A percentile compares a stretch with the other conserved stretches of the same genome.
phyloP scores from a whole-genome alignment of 2,113 vertebrate species.

The Danionella cerebrum region DNA sequence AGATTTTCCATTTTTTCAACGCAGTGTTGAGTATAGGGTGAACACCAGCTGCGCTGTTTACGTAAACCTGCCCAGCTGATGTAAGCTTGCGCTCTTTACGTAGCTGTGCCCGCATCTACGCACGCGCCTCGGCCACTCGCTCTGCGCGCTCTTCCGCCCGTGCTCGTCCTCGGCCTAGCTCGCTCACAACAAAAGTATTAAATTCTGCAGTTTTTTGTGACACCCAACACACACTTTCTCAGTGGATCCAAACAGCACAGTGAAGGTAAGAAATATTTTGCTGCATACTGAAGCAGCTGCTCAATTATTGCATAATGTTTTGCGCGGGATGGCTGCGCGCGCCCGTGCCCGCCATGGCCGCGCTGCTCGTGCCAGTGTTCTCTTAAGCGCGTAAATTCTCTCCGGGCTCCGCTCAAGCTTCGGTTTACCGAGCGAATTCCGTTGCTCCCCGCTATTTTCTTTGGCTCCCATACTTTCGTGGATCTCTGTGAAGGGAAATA shows the following conservation, averaged over 20 bases:
- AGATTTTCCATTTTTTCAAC: too few relatives aligned
- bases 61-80: slow-evolving; percentile 4
- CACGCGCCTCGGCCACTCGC: slow-evolving; percentile 45
- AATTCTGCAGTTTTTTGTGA: slow-evolving; percentile 40
- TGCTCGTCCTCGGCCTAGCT: slow-evolving; percentile 60
- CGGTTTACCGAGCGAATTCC: neutral
- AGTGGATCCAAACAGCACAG: slow-evolving; percentile 29
- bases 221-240: slow-evolving; percentile 39
- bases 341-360: slow-evolving; percentile 65
- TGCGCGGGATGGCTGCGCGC: slow-evolving; percentile 62
- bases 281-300: slow-evolving; percentile 24
- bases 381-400: neutral
- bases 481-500: neutral
- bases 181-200: slow-evolving; percentile 49
- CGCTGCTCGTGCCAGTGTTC: slow-evolving; percentile 31
- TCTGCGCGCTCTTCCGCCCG: slow-evolving; percentile 61
- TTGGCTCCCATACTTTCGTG: rapidly evolving
- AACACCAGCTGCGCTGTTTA: slow-evolving; percentile 14
- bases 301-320: slow-evolving; percentile 38
- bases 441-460: neutral
- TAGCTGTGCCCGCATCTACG: slow-evolving; percentile 34
- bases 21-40: too few relatives aligned
- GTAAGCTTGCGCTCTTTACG: slow-evolving; percentile 27
- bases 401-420: neutral
- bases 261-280: slow-evolving; percentile 52